A percentile compares a stretch with the other conserved stretches of the same genome.
phyloP scores from a whole-genome alignment of 2,888 invertebrate genomes.

The Lasioglossum zephyrum region DNA sequence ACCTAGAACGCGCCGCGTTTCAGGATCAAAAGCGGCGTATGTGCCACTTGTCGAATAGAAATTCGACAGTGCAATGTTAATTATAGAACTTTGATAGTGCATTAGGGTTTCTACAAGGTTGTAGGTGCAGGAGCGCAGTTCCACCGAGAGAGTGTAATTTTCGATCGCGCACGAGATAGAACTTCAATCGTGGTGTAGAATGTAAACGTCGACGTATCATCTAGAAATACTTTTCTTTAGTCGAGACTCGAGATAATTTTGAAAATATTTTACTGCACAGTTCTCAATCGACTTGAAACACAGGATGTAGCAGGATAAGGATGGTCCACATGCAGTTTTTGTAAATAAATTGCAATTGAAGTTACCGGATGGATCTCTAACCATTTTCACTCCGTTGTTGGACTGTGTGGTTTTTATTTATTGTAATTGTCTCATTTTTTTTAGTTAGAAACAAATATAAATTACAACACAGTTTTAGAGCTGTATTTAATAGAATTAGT shows the following conservation, averaged over 20 bases:
- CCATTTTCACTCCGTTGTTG: too few species aligned
- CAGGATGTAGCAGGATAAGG: too few species aligned
- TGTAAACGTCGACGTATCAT: neutral
- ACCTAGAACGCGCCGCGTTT: neutral
- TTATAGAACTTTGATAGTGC: conserved; percentile 25
- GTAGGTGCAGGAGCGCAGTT: neutral
- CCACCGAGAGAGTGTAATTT: conserved; percentile 6
- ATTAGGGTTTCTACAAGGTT: conserved; percentile 8
- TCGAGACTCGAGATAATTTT: too few species aligned
- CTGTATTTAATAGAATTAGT: too few species aligned
- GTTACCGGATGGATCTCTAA: too few species aligned
- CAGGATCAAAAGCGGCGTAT: neutral
- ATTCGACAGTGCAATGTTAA: conserved; percentile 4
- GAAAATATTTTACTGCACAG: neutral
- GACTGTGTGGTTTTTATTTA: too few species aligned
- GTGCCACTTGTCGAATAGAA: neutral
- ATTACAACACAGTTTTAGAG: too few species aligned
- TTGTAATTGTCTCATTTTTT: too few species aligned
- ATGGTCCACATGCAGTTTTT: too few species aligned
- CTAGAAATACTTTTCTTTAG: neutral
- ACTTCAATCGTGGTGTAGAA: neutral
- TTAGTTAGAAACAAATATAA: too few species aligned
- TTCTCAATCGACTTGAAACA: neutral
- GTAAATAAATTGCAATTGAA: too few species aligned
- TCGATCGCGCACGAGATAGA: neutral